Evolutionary conservation across 2,113 vertebrate species (phyloP).

Genomic region (Diphyllodes magnificus): DNA sequence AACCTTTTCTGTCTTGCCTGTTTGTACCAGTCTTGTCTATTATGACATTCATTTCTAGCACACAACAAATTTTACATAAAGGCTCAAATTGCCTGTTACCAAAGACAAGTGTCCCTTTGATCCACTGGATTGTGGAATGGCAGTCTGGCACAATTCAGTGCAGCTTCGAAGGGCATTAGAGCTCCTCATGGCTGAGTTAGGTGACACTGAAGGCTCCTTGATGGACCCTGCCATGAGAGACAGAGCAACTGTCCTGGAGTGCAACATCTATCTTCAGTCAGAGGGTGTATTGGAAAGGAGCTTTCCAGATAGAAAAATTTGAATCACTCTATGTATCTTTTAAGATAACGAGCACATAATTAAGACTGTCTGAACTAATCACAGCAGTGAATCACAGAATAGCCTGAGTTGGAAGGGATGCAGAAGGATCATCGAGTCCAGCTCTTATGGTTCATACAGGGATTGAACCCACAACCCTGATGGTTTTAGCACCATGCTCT

Average conservation of each 20-base stretch:
- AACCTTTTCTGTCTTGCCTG: not conserved
- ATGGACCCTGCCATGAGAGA: not conserved
- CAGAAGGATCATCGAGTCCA: fast-evolving
- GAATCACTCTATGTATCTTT: not conserved
- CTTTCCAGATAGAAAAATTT: not conserved
- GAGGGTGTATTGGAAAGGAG: not conserved
- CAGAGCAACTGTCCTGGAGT: not conserved
- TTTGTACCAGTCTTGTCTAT: fast-evolving
- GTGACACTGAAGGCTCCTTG: not conserved
- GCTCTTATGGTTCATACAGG: too few species aligned
- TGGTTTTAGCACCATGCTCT: not conserved
- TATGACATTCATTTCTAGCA: not conserved
- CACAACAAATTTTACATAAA: not conserved
- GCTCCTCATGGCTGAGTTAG: not conserved
- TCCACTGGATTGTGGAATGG: fast-evolving
- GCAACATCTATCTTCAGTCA: not conserved
- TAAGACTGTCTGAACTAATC: not conserved
- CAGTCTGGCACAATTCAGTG: not conserved
- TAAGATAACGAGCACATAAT: not conserved
- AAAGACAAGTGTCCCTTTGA: not conserved
- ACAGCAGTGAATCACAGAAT: not conserved
- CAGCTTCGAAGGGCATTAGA: not conserved
- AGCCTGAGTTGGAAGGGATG: not conserved
- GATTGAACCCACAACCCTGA: not conserved
- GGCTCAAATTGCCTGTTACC: not conserved